These are phyloP conservation scores for Cynodonichthys magdalenae DNA, from an alignment of 2,797 vertebrate species.

Conservation along the genomic window DNA sequence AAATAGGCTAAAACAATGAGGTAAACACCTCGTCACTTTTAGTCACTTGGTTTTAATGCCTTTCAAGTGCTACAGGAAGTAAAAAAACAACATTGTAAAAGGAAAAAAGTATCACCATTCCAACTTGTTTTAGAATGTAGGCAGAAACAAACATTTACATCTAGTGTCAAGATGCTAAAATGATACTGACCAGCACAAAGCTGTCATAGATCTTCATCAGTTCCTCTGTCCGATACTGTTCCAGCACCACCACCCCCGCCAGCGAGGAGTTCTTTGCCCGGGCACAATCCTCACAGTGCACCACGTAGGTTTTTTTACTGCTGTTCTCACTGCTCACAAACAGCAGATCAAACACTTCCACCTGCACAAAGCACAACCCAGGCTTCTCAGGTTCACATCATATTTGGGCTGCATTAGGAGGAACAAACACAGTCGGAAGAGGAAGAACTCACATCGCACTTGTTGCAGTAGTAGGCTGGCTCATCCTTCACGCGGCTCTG, in stretches of 20 bases:
- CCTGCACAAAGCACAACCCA: constrained; percentile 66
- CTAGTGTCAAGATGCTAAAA: background rate
- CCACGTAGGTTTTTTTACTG: constrained; percentile 90
- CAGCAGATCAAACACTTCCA: constrained; percentile 93
- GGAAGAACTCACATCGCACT: constrained; percentile 89
- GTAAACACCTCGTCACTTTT: too few species aligned
- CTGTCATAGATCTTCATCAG: constrained; percentile 90
- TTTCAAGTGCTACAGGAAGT: too few species aligned
- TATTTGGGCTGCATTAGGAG: background rate
- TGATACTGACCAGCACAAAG: constrained; percentile 87
- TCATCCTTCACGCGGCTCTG: constrained; percentile 95
- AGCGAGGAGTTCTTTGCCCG: constrained; percentile 81
- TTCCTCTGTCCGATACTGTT: constrained; percentile 97
- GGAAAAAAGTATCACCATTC: too few species aligned
- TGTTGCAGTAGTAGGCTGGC: constrained; percentile 97
- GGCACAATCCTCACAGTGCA: constrained; percentile 94
- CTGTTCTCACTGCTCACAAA: constrained; percentile 92
- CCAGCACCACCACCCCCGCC: constrained; percentile 88
- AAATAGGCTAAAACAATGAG: too few species aligned
- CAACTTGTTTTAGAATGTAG: too few species aligned
- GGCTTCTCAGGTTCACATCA: background rate
- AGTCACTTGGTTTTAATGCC: too few species aligned
- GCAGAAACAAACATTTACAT: too few species aligned
- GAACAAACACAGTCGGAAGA: background rate
- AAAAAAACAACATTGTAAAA: too few species aligned